Conservation (phyloP, 2,888 invertebrate genomes). For the Copidosoma aretas region DNA sequence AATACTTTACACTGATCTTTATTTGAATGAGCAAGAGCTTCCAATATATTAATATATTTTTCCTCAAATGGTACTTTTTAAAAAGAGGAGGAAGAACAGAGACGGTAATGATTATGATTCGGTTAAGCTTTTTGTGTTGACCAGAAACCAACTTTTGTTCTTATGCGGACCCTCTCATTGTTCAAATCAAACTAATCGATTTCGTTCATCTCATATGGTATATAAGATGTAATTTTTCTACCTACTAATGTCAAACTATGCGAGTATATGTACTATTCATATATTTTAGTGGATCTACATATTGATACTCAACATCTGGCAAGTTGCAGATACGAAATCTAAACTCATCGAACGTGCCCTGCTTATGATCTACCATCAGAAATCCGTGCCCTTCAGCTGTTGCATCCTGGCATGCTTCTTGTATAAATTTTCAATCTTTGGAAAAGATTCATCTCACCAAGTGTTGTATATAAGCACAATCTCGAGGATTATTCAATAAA, state of each 20-base stretch:
- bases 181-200: background rate
- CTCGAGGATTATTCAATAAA: too few relatives aligned
- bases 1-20: constrained; percentile 1
- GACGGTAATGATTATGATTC: too few relatives aligned
- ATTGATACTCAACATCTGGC: too few relatives aligned
- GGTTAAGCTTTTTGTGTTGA: too few relatives aligned
- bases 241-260: background rate
- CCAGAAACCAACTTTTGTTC: too few relatives aligned
- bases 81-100: background rate
- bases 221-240: too few relatives aligned
- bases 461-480: too few relatives aligned
- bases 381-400: constrained; percentile 25
- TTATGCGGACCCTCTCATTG: too few relatives aligned
- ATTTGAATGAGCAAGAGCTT: background rate
- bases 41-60: too few relatives aligned
- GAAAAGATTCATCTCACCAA: constrained; percentile 35
- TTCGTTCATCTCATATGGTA: too few relatives aligned
- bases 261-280: background rate
- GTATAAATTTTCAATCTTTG: constrained; percentile 36
- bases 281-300: background rate
- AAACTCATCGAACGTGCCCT: too few relatives aligned
- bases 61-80: background rate
- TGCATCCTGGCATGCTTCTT: constrained; percentile 40
- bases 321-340: background rate
- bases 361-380: too few relatives aligned